Conservation (phyloP, 1,140 invertebrate genomes). For the Hylyphantes graminicola region DNA sequence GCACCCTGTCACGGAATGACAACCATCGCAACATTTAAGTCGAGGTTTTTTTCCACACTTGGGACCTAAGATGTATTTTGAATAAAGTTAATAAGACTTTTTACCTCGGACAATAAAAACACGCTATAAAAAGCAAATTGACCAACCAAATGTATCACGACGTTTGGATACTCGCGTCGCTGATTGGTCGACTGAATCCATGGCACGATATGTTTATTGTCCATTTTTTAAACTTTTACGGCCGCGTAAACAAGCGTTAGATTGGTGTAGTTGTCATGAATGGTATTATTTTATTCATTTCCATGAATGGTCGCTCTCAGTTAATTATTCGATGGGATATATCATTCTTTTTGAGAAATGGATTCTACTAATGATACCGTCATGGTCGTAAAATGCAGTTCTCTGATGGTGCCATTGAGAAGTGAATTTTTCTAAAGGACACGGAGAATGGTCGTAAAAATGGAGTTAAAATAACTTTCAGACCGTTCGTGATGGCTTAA, state of each 20-base stretch:
- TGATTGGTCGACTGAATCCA: conserved; percentile 17
- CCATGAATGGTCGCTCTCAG: conserved; percentile 2
- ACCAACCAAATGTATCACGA: conserved; percentile 51
- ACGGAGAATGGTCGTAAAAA: too few relatives aligned
- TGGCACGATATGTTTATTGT: conserved; percentile 39
- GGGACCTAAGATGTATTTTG: conserved; percentile 28
- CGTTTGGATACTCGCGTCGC: conserved; percentile 14
- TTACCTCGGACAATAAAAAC: conserved; percentile 49
- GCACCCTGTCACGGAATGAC: conserved; percentile 48
- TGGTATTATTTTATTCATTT: conserved; percentile 16
- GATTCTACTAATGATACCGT: conserved; percentile 23
- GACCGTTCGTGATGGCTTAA: too few relatives aligned
- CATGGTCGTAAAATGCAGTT: conserved; percentile 21
- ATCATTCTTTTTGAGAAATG: conserved; percentile 25
- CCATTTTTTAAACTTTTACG: conserved; percentile 53
- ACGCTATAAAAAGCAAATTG: conserved; percentile 48
- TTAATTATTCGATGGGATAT: conserved; percentile 7
- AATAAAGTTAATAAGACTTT: conserved; percentile 58
- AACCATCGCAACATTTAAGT: conserved; percentile 53
- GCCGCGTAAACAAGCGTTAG: conserved; percentile 46
- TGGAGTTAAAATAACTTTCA: too few relatives aligned
- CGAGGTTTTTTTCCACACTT: conserved; percentile 45
- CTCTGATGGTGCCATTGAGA: conserved; percentile 6
- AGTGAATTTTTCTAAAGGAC: not conserved
- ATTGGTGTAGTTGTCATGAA: conserved; percentile 43